These are phyloP conservation scores for Artibeus lituratus DNA, from an alignment of 2,797 vertebrate genomes.

Conservation along the genomic window DNA sequence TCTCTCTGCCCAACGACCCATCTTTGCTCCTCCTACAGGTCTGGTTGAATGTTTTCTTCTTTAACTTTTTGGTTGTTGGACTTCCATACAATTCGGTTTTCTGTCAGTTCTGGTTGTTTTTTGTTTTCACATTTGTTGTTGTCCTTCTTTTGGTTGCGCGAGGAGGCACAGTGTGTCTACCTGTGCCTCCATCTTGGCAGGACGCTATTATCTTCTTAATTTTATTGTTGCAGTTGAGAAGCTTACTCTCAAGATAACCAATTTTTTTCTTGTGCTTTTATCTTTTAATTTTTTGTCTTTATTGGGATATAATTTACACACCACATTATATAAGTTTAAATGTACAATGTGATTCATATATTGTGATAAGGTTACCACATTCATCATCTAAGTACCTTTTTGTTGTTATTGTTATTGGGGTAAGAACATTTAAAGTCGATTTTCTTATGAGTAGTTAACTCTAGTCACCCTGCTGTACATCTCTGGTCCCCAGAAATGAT, in stretches of 20 bases:
- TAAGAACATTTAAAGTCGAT: not conserved
- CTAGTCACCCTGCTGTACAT: not conserved
- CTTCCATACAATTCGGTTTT: no score
- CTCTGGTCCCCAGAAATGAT: not conserved
- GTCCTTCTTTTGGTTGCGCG: no score
- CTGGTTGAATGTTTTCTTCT: no score
- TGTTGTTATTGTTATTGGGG: not conserved
- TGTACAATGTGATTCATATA: not conserved
- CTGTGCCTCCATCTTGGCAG: no score
- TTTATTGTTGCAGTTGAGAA: not conserved
- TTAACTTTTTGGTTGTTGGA: no score
- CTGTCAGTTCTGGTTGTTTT: no score
- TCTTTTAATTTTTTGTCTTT: not conserved
- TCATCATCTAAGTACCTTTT: not conserved
- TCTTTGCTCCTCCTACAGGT: no score
- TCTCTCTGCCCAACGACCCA: no score
- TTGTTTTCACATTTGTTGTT: no score
- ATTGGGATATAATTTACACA: not conserved
- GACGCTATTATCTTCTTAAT: not conserved
- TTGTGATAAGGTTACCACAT: not conserved
- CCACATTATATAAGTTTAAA: not conserved
- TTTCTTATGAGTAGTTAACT: not conserved
- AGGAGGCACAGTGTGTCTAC: no score
- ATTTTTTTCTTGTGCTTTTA: not conserved
- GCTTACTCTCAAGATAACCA: not conserved